Percentiles rank a stretch among this genome's conserved stretches.
Evolutionary conservation across 2,888 invertebrate genomes (phyloP).

Genomic region (Cheilosia variabilis): DNA sequence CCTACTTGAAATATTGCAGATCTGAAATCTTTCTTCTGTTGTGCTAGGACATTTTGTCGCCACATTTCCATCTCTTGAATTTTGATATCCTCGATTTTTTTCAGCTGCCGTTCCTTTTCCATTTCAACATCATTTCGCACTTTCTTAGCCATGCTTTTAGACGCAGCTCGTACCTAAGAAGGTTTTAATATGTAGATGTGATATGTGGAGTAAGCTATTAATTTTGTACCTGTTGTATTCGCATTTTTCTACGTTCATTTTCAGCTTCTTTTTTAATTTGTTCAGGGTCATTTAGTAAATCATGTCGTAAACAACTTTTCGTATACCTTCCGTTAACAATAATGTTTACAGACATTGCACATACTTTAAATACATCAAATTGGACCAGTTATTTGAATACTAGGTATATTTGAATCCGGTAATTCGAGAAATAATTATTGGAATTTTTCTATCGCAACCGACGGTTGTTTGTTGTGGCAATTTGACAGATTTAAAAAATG

Average conservation of each 20-base stretch:
- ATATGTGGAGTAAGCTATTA: neutral
- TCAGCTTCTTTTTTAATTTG: conserved; percentile 85
- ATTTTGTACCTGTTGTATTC: conserved; percentile 86
- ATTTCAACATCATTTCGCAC: conserved; percentile 85
- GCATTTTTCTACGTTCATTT: conserved; percentile 85
- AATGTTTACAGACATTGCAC: conserved; percentile 86
- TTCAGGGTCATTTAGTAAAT: conserved; percentile 85
- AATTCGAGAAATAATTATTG: neutral
- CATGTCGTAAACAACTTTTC: conserved; percentile 84
- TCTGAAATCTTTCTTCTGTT: conserved; percentile 82
- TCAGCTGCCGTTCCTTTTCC: conserved; percentile 84
- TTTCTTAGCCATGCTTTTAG: conserved; percentile 86
- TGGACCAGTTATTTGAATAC: neutral
- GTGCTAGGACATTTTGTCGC: conserved; percentile 83
- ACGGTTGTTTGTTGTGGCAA: conserved; percentile 56
- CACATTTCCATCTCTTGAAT: conserved; percentile 84
- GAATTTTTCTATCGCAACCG: conserved; percentile 25
- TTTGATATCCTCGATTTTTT: conserved; percentile 84
- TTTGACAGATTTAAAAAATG: conserved; percentile 44
- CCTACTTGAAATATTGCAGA: conserved; percentile 80
- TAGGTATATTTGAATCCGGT: neutral
- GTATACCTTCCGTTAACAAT: conserved; percentile 86
- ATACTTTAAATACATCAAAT: conserved; percentile 6
- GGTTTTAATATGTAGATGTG: conserved; percentile 21
- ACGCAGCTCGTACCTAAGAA: conserved; percentile 86